Evolutionary conservation across 2,888 invertebrate species (phyloP).

Genomic region (Drosophila mimetica): DNA sequence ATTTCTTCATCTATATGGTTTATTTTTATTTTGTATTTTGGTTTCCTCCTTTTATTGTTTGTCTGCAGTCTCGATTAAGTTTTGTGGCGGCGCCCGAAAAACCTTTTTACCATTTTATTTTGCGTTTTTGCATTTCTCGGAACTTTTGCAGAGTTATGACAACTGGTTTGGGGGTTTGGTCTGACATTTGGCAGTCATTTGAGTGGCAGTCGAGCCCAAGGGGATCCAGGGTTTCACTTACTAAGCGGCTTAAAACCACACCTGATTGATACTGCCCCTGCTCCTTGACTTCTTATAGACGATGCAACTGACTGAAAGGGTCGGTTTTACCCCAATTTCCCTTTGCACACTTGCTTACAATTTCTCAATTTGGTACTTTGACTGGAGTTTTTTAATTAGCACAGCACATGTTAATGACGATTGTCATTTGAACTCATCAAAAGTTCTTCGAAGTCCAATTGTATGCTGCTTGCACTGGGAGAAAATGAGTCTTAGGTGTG

Average conservation of each 20-base stretch:
- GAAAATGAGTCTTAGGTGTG: no score
- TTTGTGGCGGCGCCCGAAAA: slow-evolving; percentile 55
- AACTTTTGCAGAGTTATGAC: slow-evolving; percentile 66
- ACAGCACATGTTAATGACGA: slow-evolving; percentile 58
- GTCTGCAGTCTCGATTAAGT: slow-evolving; percentile 75
- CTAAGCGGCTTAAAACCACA: slow-evolving; percentile 74
- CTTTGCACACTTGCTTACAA: not conserved
- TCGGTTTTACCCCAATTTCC: slow-evolving; percentile 19
- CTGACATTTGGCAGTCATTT: slow-evolving; percentile 37
- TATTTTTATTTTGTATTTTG: slow-evolving; percentile 7
- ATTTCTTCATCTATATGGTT: slow-evolving; percentile 24
- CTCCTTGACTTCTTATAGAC: not conserved
- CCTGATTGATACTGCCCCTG: slow-evolving; percentile 53
- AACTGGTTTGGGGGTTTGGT: slow-evolving; percentile 38
- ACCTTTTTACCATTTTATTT: slow-evolving; percentile 39
- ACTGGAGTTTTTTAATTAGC: slow-evolving; percentile 63
- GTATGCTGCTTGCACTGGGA: not conserved
- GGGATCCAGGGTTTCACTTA: slow-evolving; percentile 67
- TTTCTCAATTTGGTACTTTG: slow-evolving; percentile 24
- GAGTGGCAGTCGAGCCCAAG: slow-evolving; percentile 37
- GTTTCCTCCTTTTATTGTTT: slow-evolving; percentile 13
- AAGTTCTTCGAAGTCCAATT: slow-evolving; percentile 14
- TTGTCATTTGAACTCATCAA: slow-evolving; percentile 47
- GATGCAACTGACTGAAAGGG: slow-evolving; percentile 34
- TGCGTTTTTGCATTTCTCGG: slow-evolving; percentile 64